Evolutionary conservation across 2,797 vertebrate species (phyloP).

Genomic region (Sebastes dallii): DNA sequence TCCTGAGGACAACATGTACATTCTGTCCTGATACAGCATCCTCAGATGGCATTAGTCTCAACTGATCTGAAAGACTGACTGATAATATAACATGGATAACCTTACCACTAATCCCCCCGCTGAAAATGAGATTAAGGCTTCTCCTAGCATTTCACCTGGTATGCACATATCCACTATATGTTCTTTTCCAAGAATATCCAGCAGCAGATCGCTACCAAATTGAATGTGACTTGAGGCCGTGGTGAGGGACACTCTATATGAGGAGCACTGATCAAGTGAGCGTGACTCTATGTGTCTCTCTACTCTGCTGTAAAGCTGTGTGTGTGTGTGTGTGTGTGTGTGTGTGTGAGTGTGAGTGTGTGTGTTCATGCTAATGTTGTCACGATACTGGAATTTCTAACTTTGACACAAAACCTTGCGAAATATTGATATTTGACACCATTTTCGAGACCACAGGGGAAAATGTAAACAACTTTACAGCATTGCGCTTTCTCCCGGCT

Average conservation of each 20-base stretch:
- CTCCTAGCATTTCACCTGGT: conserved; percentile 64
- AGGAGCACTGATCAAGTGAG: conserved; percentile 39
- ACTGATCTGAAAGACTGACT: conserved; percentile 9
- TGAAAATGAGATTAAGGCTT: conserved; percentile 63
- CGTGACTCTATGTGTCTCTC: conserved; percentile 2
- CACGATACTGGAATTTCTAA: no score
- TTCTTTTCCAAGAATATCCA: conserved; percentile 62
- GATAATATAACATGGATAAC: conserved; percentile 57
- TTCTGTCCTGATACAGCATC: conserved; percentile 17
- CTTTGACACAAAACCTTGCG: no score
- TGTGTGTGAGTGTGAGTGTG: neutral
- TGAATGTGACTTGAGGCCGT: conserved; percentile 62
- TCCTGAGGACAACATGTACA: neutral
- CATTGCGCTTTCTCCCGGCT: no score
- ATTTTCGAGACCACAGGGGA: no score
- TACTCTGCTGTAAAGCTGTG: neutral
- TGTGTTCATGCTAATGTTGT: neutral
- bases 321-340: neutral
- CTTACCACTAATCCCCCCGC: conserved; percentile 55
- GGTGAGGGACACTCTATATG: conserved; percentile 54
- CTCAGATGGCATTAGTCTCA: conserved; percentile 13
- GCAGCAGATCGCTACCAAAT: conserved; percentile 40
- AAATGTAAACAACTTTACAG: no score
- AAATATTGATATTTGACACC: no score
- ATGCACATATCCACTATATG: conserved; percentile 62